Base-by-base conservation (phyloP, 2,113 vertebrate species). In the Elephas maximus region DNA sequence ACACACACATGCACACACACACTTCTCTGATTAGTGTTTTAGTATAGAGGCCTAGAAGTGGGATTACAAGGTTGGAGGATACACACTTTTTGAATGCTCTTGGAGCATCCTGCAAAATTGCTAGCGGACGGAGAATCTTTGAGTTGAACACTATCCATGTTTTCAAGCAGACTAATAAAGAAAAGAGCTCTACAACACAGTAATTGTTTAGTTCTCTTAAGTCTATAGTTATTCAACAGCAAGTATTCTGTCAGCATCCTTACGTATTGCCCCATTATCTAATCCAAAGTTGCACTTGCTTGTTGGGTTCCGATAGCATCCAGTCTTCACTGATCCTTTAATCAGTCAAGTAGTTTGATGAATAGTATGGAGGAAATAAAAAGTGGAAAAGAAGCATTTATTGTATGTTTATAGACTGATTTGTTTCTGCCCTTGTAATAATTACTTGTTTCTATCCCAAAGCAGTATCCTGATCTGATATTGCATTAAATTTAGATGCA, bases 81-180 rank as follows among this genome's bases (percentile, higher is more conserved):
- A 67, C 53, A 65, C 28, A 85, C 30, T 74, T 92, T 71, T 79
- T 30, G 73, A 80, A 60, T 89, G 45, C 18, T 89, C 30, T 80
- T 84, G 41, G 67, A 79, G 26, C 23, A 84, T 84, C 83, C 84
- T 84, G 65, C 30, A 21, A 44, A 88, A 41, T 67, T 76, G 23
- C 67, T 63, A 81, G 57, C 74, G 80, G 88, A 74, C 85, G 79
- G 78, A 76, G 45, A 91, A 48, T 44, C 26, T 88, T 91, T 41
- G 12, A 63, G 53, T 90, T 69, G 62, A 96, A 88, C 2, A 8
- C 48, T 88, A 30, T 53, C 82, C 53, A 91, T 12, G 60, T 93
- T 95, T 95, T 87, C 9, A 10, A 83, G 82, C 15, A 48, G 90
- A 83, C 37, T 87, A 88, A 63, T 94, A 26, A 92, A 87, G 65